A percentile compares a stretch with the other conserved stretches of the same genome.
Evolutionary conservation across 2,113 vertebrate genomes (phyloP).

Genomic region (Oncorhynchus nerka): DNA sequence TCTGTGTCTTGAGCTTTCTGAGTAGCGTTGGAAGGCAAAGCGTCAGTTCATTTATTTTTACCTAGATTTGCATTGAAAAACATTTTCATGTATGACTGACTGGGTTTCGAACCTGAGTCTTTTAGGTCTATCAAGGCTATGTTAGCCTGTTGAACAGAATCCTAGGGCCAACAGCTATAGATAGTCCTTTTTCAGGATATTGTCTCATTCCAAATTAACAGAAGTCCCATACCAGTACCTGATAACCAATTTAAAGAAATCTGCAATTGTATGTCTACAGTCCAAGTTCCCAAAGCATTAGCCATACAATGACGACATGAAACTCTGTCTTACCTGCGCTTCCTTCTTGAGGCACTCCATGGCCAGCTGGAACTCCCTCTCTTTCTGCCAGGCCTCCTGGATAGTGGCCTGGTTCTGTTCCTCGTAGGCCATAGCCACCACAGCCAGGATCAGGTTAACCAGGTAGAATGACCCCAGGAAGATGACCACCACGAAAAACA

Average conservation of each 20-base stretch:
- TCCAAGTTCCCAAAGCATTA: too few relatives aligned
- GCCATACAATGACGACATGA: too few relatives aligned
- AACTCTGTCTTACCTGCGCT: conserved; percentile 79
- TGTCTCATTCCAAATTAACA: too few relatives aligned
- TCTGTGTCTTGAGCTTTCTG: conserved; percentile 82
- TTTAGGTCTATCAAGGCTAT: too few relatives aligned
- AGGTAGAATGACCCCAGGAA: conserved; percentile 98
- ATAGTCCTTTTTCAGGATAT: too few relatives aligned
- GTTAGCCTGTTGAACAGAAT: too few relatives aligned
- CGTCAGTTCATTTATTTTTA: not conserved
- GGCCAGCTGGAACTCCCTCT: conserved; percentile 89
- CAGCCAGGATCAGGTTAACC: conserved; percentile 94
- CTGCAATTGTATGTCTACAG: too few relatives aligned
- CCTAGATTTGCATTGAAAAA: too few relatives aligned
- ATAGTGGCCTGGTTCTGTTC: conserved; percentile 99
- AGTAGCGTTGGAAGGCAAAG: conserved; percentile 20
- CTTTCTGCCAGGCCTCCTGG: conserved; percentile 91
- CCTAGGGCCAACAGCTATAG: not conserved
- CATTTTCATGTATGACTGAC: too few relatives aligned
- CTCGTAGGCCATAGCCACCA: conserved; percentile 98
- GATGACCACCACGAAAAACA: conserved; percentile 98
- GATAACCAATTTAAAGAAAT: too few relatives aligned
- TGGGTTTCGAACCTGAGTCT: too few relatives aligned
- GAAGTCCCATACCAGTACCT: too few relatives aligned
- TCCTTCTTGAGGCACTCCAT: conserved; percentile 92